These are phyloP conservation scores for Ariopsis seemanni DNA, from an alignment of 2,113 vertebrate genomes.

Conservation along the genomic window DNA sequence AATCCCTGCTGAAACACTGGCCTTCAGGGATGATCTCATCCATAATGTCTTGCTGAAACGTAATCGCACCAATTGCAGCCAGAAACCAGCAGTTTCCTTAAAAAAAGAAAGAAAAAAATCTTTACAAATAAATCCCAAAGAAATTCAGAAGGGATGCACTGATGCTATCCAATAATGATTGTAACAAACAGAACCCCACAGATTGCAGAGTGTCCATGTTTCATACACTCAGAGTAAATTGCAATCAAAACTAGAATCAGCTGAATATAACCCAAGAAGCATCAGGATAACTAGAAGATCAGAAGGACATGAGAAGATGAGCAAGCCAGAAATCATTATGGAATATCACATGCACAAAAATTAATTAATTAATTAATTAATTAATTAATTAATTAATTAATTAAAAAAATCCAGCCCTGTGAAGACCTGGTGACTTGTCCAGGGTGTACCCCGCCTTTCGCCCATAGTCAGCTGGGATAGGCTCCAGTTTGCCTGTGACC, in stretches of 20 bases:
- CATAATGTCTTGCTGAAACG: slow-evolving; percentile 58
- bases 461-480: too few species aligned
- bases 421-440: too few species aligned
- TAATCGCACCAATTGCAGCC: slow-evolving; percentile 68
- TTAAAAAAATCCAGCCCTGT: too few species aligned
- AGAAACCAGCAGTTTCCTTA: slow-evolving; percentile 77
- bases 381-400: too few species aligned
- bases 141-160: neutral
- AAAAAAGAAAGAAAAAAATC: neutral
- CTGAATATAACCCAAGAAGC: too few species aligned
- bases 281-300: too few species aligned
- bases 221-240: neutral
- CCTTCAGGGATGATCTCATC: slow-evolving; percentile 56
- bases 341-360: neutral
- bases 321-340: neutral
- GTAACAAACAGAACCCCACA: neutral
- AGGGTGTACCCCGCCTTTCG: too few species aligned
- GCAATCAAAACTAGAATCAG: neutral
- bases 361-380: too few species aligned
- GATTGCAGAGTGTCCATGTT: neutral
- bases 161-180: neutral
- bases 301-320: neutral
- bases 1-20: slow-evolving; percentile 60
- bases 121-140: neutral
- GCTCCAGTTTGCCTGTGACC: too few species aligned